Conservation (phyloP, 2,113 vertebrate species). For the Accipiter virgatus region DNA sequence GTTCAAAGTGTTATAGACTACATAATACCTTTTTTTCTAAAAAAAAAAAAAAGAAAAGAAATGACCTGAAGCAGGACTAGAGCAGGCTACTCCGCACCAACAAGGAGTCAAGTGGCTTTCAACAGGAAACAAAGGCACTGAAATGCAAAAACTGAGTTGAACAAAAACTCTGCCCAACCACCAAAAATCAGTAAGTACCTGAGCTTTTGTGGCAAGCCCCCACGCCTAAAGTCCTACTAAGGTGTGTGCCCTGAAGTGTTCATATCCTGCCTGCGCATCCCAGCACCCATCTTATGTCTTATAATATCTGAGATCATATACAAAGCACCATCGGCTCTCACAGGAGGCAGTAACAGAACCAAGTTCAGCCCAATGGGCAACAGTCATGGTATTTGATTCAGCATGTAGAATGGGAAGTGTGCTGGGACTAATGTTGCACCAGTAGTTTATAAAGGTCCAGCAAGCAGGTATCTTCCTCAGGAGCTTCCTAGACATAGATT, state of each 20-base stretch:
- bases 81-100: background rate
- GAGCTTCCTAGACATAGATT: background rate
- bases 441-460: background rate
- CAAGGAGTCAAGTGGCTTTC: background rate
- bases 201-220: background rate
- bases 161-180: background rate
- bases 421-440: background rate
- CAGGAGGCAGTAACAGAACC: background rate
- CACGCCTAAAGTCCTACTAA: background rate
- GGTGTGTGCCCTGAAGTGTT: background rate
- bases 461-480: background rate
- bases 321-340: accelerated
- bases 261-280: background rate
- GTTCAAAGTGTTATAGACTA: background rate
- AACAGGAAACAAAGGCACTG: background rate
- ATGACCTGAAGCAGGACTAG: background rate
- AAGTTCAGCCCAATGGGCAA: background rate
- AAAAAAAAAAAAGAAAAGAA: background rate
- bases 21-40: background rate
- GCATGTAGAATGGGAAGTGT: background rate
- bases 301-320: background rate
- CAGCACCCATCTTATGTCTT: background rate
- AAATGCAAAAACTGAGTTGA: background rate
- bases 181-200: background rate
- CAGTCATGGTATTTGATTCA: background rate